Percentiles rank a stretch among this genome's conserved stretches.
phyloP scores from a whole-genome alignment of 2,888 invertebrate genomes.

The Terebella lapidaria region DNA sequence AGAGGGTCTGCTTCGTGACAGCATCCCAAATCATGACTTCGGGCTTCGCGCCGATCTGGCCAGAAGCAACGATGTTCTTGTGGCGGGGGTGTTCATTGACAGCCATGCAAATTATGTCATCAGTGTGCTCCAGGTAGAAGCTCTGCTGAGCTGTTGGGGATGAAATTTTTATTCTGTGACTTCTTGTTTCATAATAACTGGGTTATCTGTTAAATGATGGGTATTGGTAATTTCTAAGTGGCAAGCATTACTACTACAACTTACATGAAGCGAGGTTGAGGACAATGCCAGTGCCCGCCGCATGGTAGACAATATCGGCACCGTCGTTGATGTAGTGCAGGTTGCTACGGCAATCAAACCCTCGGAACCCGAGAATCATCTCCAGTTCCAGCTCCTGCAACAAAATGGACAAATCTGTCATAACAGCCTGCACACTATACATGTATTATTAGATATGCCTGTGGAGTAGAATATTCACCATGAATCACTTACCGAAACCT shows the following conservation, averaged over 20 bases:
- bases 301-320: conserved; percentile 51
- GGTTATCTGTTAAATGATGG: too few species aligned
- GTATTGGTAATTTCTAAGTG: too few species aligned
- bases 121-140: conserved; percentile 52
- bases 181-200: too few species aligned
- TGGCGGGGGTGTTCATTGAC: conserved; percentile 51
- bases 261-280: conserved; percentile 47
- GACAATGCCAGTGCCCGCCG: conserved; percentile 53
- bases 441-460: too few species aligned
- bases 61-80: conserved; percentile 49
- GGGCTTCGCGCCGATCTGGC: conserved; percentile 50
- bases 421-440: too few species aligned
- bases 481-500: conserved; percentile 38
- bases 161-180: too few species aligned
- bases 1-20: conserved; percentile 43
- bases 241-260: too few species aligned
- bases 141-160: conserved; percentile 43
- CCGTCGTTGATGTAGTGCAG: conserved; percentile 51
- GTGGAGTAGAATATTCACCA: too few species aligned
- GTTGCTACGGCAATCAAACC: conserved; percentile 51
- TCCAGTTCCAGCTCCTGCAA: conserved; percentile 48
- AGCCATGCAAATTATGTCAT: conserved; percentile 52
- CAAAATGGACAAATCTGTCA: too few species aligned
- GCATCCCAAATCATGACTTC: conserved; percentile 50
- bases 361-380: conserved; percentile 52